Base-by-base conservation (phyloP, 2,888 invertebrate species). In the Harpagoxenus sublaevis region DNA sequence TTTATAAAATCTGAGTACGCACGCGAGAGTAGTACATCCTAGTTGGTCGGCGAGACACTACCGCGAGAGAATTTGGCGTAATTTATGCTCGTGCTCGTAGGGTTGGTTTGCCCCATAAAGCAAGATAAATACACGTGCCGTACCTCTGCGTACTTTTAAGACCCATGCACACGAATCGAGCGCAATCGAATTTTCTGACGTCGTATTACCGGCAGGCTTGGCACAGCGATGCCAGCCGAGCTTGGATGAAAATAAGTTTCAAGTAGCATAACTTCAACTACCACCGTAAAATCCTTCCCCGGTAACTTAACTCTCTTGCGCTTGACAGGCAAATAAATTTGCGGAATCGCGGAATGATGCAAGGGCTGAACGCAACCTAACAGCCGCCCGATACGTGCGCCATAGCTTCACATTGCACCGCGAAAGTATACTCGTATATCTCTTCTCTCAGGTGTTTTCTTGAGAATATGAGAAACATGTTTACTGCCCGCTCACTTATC, bases 21-120 rank as follows among this genome's bases (percentile, higher is more conserved):
- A 79, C 75, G 83, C 85, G 87, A 85, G 85, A 87, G 83, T 74
- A 79, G 88, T 77, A 84, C 85, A 85, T 63, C 73, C 81, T n/a
- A 53, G 3, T 4, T 31, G n/a, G 42, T 45, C 70, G 48, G 45
- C 48, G 83, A 71, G 85, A 73, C 28, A n/a, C 48, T 18, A 68
- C 70, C 75, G 66, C 66, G 78, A 82, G 35, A 78, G 86, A 75
- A 85, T 87, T 84, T 68, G 86, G 77, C 85, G 84, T 92, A 92
- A 92, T 92, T 92, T 92, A 92, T 92, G 90, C 91, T 87, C 88
- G 86, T 81, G 85, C 87, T 86, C 88, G 88, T 88, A 88, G 92
- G 91, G 91, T 90, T 90, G 91, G 87, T 89, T 91, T 91, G 88
- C 89, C 87, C 91, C 92, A 87, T 89, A 91, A 89, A 91, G 88